Conservation (phyloP, 2,888 invertebrate species). For the Spodoptera picta region DNA sequence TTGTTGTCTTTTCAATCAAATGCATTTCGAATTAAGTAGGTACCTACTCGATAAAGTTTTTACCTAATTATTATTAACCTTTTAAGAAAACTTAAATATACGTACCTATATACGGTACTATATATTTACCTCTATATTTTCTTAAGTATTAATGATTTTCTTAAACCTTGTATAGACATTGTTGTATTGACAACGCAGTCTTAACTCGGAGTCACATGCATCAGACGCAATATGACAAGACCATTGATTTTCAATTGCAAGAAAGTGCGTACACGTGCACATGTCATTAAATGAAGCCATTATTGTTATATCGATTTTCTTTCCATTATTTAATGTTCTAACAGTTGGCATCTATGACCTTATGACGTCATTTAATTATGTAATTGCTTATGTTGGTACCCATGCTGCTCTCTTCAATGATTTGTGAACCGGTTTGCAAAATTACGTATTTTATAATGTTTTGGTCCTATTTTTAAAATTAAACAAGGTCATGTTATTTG, state of each 20-base stretch:
- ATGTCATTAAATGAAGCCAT: constrained; percentile 23
- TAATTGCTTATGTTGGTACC: neutral
- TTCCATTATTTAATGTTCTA: constrained; percentile 29
- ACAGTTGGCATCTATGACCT: constrained; percentile 11
- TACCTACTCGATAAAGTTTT: too few relatives aligned
- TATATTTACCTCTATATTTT: too few relatives aligned
- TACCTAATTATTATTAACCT: too few relatives aligned
- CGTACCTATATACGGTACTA: too few relatives aligned
- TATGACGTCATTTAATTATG: constrained; percentile 10
- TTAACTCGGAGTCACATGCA: neutral
- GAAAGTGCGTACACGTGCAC: constrained; percentile 27
- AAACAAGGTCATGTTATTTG: constrained; percentile 11
- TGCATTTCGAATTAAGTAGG: too few relatives aligned
- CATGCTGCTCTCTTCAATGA: neutral
- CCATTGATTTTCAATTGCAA: constrained; percentile 28
- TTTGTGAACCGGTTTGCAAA: constrained; percentile 10
- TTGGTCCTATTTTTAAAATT: neutral
- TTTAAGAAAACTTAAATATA: too few relatives aligned
- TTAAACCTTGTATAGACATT: too few relatives aligned
- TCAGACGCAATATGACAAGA: constrained; percentile 7
- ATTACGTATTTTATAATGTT: constrained; percentile 6
- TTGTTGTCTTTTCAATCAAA: too few relatives aligned
- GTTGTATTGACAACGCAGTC: too few relatives aligned
- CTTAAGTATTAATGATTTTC: too few relatives aligned
- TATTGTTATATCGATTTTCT: constrained; percentile 36